Base-by-base conservation (phyloP, 2,797 vertebrate species). In the Rousettus madagascariensis region DNA sequence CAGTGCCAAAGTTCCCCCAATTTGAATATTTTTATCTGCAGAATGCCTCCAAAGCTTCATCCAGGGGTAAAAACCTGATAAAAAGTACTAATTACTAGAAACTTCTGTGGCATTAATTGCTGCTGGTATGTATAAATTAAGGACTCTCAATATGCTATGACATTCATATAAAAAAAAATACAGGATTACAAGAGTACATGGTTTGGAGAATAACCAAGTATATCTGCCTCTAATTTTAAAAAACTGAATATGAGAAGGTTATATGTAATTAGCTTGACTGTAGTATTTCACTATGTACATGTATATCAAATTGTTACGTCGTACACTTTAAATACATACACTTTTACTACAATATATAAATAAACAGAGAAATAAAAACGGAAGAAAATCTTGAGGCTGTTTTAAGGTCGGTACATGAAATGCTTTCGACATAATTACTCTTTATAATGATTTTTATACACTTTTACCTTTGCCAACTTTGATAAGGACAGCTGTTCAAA, bases 131-230 rank as follows among this genome's bases (percentile, higher is more conserved):
- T 28, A 38, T 22, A 61, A 78, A 77, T 33, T 36, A 93, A 90
- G 24, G 8, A 92, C 51, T 86, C 43, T 28, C 17, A 57, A 53
- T 71, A 65, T 11, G 15, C 49, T 63, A 22, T 53, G 55, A 94
- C 22, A 43, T 74, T 65, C 24, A 6, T 10, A 8, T 74, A 78
- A 92, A 78, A 90, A 90, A 97, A 97, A 96, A 71, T 19, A 75
- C 19, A 57, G 55, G 41, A 51, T 10, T 33, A 38, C 28, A 36
- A 43, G 41, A 82, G 26, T 20, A 16, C 55, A 26, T 94, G 72
- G 36, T 78, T 91, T 95, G 57, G 68, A 96, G 33, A 92, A 57
- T 77, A 87, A 59, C 33, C 53, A 79, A 90, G 49, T 57, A 4
- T 53, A 69, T 78, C 33, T 49, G 43, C 41, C 55, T 94, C 59